Percentiles rank a stretch among this genome's conserved stretches.
Conservation (phyloP, 2,888 invertebrate species). For the Tethea ocularis region DNA sequence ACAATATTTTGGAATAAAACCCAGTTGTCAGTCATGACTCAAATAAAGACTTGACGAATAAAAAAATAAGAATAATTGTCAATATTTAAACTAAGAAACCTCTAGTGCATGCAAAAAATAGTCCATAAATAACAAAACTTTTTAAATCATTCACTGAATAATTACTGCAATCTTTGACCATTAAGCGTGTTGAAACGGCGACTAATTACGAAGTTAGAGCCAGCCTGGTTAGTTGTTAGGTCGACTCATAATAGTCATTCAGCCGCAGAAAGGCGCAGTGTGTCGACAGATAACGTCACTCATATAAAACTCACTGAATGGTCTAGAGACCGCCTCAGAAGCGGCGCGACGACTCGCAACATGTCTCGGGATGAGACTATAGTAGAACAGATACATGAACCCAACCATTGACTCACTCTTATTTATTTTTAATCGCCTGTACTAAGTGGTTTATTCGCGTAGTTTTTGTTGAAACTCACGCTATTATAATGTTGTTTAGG, state of each 20-base stretch:
- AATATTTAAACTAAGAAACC: not conserved
- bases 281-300: conserved; percentile 39
- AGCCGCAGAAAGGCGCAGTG: conserved; percentile 23
- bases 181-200: conserved; percentile 38
- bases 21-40: not conserved
- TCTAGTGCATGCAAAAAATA: not conserved
- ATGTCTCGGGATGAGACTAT: not conserved
- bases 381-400: not conserved
- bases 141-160: conserved; percentile 2
- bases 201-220: conserved; percentile 48
- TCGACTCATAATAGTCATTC: conserved; percentile 29
- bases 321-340: conserved; percentile 25
- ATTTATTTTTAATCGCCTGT: not conserved
- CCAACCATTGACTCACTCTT: conserved; percentile 1
- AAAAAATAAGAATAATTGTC: too few relatives aligned
- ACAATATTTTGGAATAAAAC: not conserved
- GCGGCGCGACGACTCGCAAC: not conserved
- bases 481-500: not conserved
- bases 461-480: not conserved
- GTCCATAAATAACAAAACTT: not conserved
- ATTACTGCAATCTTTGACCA: conserved; percentile 34
- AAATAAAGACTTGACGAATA: too few relatives aligned
- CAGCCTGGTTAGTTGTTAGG: conserved; percentile 25
- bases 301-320: conserved; percentile 50
- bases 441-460: not conserved